Base-by-base conservation (phyloP, 2,888 invertebrate genomes). In the Cosmia pyralina region DNA sequence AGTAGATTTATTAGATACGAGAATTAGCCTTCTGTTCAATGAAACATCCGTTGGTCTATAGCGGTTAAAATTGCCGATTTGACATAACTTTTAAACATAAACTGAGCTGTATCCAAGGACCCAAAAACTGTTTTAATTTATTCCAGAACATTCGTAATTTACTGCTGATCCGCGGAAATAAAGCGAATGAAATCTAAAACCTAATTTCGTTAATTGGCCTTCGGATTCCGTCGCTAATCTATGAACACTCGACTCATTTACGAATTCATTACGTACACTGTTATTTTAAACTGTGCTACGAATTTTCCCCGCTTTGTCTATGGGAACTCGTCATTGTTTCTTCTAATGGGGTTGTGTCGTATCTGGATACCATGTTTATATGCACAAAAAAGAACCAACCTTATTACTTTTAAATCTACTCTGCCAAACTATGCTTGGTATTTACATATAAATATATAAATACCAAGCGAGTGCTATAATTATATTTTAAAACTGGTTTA, bases 121-220 rank as follows among this genome's bases (percentile, higher is more conserved):
- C 60, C 6, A 34, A 41, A 28, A 74, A 65, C 62, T n/a, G 58
- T 58, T 65, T 53, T 53, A 69, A 83, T 75, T 75, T 79, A 75
- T 66, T 58, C 55, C 38, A 52, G 52, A 79, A 59, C 50, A 48
- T 59, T 53, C 6, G 13, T 57, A 81, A 83, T 75, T 83, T 79
- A 81, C 62, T 53, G 80, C 53, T 63, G 41, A 83, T 75, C 69
- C 50, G 46, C 69, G 46, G n/a, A 71, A 83, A 81, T 79, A 83
- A 81, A 83, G 84, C 58, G 76, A 70, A 68, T 62, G 75, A 74
- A 85, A 79, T 83, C 72, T 79, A 76, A 85, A 74, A 77, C 85
- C 71, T 84, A 73, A 78, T 75, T 76, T 66, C 63, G 65, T 69
- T 84, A 86, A 84, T 84, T 84, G 82, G 55, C 69, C 72, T 73